Evolutionary conservation across 2,888 invertebrate species (phyloP).

Genomic region (Andrena haemorrhoa): DNA sequence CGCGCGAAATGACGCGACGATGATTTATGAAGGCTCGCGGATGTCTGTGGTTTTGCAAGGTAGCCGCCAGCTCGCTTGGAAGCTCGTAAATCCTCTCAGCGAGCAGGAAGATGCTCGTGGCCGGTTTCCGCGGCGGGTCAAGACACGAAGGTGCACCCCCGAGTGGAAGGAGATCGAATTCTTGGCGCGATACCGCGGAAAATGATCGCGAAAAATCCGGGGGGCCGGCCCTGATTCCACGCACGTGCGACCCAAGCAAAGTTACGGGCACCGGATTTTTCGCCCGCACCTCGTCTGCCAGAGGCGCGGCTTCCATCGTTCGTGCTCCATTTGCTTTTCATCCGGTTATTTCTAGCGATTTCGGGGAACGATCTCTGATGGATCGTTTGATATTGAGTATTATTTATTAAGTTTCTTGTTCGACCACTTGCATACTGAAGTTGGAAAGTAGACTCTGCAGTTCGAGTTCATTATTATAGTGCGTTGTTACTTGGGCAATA

Average conservation of each 20-base stretch:
- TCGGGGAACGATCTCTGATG: not conserved
- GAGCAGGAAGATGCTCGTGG: slow-evolving; percentile 22
- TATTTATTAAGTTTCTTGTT: not conserved
- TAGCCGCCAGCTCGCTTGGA: slow-evolving; percentile 21
- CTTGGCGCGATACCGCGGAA: slow-evolving; percentile 32
- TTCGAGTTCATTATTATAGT: no score
- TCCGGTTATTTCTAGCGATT: not conserved
- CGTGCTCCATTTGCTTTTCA: not conserved
- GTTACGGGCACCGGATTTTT: slow-evolving; percentile 35
- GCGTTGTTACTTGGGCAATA: no score
- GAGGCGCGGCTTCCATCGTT: not conserved
- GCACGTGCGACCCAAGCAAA: slow-evolving; percentile 48
- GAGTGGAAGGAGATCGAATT: slow-evolving; percentile 36
- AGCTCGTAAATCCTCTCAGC: slow-evolving; percentile 61
- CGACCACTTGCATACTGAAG: not conserved
- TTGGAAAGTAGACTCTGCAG: not conserved
- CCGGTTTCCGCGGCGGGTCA: slow-evolving; percentile 12
- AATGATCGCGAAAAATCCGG: slow-evolving; percentile 56
- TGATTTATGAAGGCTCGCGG: slow-evolving; percentile 63
- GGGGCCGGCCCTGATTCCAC: slow-evolving; percentile 38
- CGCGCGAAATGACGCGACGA: slow-evolving; percentile 67
- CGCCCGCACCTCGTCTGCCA: not conserved
- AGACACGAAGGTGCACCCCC: not conserved
- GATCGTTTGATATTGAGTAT: not conserved
- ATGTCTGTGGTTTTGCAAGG: slow-evolving; percentile 12